Percentiles rank a stretch among this genome's conserved stretches.
Evolutionary conservation across 2,888 invertebrate genomes (phyloP).

Genomic region (Drosophila flavopinicola): DNA sequence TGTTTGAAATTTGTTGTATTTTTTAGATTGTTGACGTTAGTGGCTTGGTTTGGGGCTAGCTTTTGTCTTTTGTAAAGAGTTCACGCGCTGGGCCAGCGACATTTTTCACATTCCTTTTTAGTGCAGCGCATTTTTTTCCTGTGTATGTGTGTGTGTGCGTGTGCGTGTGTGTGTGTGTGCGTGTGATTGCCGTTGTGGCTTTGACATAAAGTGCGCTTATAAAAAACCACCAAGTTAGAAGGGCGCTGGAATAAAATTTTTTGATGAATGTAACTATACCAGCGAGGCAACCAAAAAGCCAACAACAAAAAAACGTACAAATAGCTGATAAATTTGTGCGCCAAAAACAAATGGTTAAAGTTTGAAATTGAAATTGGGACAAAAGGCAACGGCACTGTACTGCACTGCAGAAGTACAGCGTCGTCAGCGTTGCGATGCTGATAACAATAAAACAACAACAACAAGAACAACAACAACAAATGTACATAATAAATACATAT

Average conservation of each 20-base stretch:
- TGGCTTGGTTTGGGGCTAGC: conserved; percentile 35
- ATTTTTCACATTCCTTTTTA: conserved; percentile 58
- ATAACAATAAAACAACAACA: conserved; percentile 14
- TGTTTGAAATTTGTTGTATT: conserved; percentile 53
- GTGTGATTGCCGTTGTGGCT: conserved; percentile 69
- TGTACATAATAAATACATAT: conserved; percentile 73
- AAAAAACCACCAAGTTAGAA: conserved; percentile 75
- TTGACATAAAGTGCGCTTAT: conserved; percentile 79
- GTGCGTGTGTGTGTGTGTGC: conserved; percentile 14
- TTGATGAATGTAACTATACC: conserved; percentile 72
- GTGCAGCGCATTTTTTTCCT: conserved; percentile 41
- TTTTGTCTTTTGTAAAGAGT: conserved; percentile 55
- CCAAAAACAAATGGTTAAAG: conserved; percentile 73
- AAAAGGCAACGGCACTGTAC: conserved; percentile 59
- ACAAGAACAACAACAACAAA: conserved; percentile 16
- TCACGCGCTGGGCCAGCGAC: conserved; percentile 24
- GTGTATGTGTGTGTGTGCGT: background rate
- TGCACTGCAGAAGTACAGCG: conserved; percentile 27
- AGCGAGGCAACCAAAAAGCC: conserved; percentile 34
- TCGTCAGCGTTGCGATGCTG: conserved; percentile 37
- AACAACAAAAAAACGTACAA: conserved; percentile 46
- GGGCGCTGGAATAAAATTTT: conserved; percentile 67
- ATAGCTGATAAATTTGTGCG: conserved; percentile 75
- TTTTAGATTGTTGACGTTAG: conserved; percentile 42
- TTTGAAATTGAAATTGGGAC: conserved; percentile 75